phyloP scores from a whole-genome alignment of 2,797 vertebrate species.

The Pyrrhura leucotis region DNA sequence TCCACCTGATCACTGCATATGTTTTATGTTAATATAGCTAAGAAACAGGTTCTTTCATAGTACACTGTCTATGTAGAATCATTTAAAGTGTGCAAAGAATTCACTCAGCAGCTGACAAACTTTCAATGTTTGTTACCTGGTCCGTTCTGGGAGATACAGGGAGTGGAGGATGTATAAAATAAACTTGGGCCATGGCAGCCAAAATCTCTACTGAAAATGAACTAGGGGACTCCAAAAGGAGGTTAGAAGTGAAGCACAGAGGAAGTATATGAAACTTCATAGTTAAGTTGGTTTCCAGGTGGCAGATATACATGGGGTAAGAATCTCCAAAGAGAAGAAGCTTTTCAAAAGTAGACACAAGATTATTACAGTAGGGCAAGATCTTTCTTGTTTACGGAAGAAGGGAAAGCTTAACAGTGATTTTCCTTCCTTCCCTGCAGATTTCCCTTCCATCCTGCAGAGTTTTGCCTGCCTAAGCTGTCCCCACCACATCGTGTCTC shows the following conservation, averaged over 20 bases:
- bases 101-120: background rate
- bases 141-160: background rate
- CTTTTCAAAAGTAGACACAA: background rate
- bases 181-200: background rate
- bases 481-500: accelerated
- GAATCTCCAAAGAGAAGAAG: background rate
- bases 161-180: background rate
- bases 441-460: background rate
- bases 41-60: background rate
- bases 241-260: background rate
- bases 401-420: background rate
- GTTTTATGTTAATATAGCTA: background rate
- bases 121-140: background rate
- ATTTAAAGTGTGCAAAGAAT: background rate
- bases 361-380: background rate
- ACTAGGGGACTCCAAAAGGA: background rate
- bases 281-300: background rate
- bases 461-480: background rate
- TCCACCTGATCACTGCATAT: accelerated
- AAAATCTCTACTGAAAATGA: background rate
- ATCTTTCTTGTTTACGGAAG: background rate
- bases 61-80: background rate
- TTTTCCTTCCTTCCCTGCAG: background rate
- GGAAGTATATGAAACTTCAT: background rate
- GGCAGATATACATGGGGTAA: background rate